Base-by-base conservation (phyloP, 2,888 invertebrate species). In the Ecdyonurus torrentis region DNA sequence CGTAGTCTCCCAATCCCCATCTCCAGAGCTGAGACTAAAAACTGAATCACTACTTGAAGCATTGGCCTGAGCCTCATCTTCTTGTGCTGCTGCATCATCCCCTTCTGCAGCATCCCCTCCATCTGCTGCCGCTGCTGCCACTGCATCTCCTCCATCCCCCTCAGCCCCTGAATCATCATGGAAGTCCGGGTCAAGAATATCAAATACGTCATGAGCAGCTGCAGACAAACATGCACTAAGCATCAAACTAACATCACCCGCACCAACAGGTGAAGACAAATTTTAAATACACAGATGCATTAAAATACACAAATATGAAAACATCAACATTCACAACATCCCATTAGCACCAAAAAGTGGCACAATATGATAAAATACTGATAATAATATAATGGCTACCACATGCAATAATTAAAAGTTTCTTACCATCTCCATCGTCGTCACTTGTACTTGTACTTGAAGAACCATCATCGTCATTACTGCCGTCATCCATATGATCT, bases 401-500 rank as follows among this genome's bases (percentile, higher is more conserved):
- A n/a, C n/a, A n/a, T n/a, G n/a, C n/a, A n/a, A n/a, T n/a, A n/a
- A n/a, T n/a, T n/a, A n/a, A n/a, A n/a, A n/a, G n/a, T n/a, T 37
- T 64, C 64, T 67, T 68, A 73, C 75, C 74, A 64, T 75, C 74
- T 63, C 72, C 73, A 61, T 74, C 74, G 65, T 67, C 70, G 22
- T 69, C 75, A 25, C 70, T 74, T 19, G 74, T 72, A 64, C 73
- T 58, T 15, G 52, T 55, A 52, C 24, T 24, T 25, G 25, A 24
- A 2, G 63, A 63, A 15, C 63, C 63, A 53, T 63, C 37, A 37
- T 37, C 74, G 2, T 74, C 74, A n/a, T 73, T 74, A 52, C 83
- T 84, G 65, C 79, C 80, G 63, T 80, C 82, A 67, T 79, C 78
- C 70, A 79, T 73, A 66, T 81, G 81, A 53, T 83, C 82, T 62